Percentiles rank a stretch among this genome's conserved stretches.
phyloP scores from a whole-genome alignment of 2,888 invertebrate species.

The Ctenicera cuprea region DNA sequence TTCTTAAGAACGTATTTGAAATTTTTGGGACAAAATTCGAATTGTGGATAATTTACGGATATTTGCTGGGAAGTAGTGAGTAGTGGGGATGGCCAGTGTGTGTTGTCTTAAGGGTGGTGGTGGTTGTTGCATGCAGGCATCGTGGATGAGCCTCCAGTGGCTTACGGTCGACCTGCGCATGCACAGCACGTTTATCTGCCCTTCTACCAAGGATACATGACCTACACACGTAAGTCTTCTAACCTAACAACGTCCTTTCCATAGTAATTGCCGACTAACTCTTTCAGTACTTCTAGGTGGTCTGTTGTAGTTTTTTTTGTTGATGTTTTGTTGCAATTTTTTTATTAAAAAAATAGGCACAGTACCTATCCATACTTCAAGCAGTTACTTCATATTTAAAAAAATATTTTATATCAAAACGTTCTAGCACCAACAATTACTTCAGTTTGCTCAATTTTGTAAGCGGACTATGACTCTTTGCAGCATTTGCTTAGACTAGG shows the following conservation, averaged over 20 bases:
- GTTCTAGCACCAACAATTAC: too few species aligned
- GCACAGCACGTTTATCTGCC: slow-evolving; percentile 89
- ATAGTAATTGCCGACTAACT: slow-evolving; percentile 4
- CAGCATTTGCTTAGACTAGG: too few species aligned
- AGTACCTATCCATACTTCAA: too few species aligned
- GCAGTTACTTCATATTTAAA: too few species aligned
- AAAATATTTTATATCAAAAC: too few species aligned
- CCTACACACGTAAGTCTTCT: slow-evolving; percentile 84
- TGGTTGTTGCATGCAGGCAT: slow-evolving; percentile 70
- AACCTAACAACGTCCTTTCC: slow-evolving; percentile 42
- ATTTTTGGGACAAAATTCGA: too few species aligned
- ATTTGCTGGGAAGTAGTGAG: slow-evolving; percentile 25
- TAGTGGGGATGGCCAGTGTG: slow-evolving; percentile 37
- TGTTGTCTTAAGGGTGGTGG: slow-evolving; percentile 64
- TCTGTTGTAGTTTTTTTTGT: not conserved
- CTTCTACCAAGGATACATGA: slow-evolving; percentile 89
- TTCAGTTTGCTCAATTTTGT: too few species aligned
- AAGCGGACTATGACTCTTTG: too few species aligned
- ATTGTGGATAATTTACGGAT: too few species aligned
- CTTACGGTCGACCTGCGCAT: slow-evolving; percentile 82
- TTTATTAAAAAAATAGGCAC: not conserved
- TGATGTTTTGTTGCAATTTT: not conserved
- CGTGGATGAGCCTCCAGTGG: slow-evolving; percentile 71
- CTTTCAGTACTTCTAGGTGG: slow-evolving; percentile 15
- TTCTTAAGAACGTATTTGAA: not conserved